phyloP scores from a whole-genome alignment of 2,797 vertebrate genomes.

The Menidia menidia region DNA sequence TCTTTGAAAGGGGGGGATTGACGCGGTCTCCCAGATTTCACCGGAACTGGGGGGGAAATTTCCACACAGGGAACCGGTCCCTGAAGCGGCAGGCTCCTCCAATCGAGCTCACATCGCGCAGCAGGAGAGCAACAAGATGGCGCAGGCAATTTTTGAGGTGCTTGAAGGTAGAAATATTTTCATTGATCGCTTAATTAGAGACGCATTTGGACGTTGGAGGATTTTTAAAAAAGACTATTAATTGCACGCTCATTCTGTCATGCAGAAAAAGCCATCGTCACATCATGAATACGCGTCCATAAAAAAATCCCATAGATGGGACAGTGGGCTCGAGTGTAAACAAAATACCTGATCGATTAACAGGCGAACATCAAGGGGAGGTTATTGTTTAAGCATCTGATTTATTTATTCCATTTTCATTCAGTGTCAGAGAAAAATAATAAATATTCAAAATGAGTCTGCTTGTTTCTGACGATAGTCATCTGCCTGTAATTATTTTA shows the following conservation, averaged over 20 bases:
- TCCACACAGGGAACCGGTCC: background rate
- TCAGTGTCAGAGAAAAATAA: background rate
- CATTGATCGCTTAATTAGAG: conserved; percentile 23
- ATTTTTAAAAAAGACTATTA: background rate
- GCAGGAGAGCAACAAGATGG: conserved; percentile 88
- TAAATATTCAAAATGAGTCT: too few relatives aligned
- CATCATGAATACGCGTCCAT: background rate
- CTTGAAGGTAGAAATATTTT: conserved; percentile 88
- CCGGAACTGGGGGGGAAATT: too few relatives aligned
- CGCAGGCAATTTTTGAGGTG: conserved; percentile 97
- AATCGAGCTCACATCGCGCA: conserved; percentile 62
- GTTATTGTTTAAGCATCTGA: background rate
- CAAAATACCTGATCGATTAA: conserved; percentile 39
- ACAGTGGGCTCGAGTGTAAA: conserved; percentile 48
- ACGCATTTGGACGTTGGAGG: accelerated
- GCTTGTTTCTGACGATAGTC: too few relatives aligned
- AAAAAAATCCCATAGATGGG: background rate
- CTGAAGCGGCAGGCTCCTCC: conserved; percentile 43
- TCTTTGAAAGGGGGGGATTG: background rate
- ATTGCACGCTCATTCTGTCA: background rate
- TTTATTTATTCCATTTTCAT: background rate
- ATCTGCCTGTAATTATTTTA: background rate
- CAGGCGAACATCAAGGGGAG: background rate
- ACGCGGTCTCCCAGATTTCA: background rate
- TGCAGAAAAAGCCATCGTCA: background rate